These are phyloP conservation scores for Hemicentrotus pulcherrimus DNA, from an alignment of 35 echinoderm and acorn worm genomes.

Conservation along the genomic window DNA sequence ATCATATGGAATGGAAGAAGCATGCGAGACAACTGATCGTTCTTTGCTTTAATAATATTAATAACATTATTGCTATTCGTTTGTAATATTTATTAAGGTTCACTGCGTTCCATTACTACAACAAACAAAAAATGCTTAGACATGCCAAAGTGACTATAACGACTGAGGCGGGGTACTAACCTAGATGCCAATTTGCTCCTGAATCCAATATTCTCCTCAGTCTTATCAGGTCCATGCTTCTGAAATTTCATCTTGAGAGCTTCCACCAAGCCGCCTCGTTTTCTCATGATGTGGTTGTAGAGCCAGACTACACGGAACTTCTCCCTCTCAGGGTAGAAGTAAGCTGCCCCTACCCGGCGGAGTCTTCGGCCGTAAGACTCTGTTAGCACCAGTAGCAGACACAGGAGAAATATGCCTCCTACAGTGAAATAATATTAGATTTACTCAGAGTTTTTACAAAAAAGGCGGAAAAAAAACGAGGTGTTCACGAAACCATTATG, in stretches of 20 bases:
- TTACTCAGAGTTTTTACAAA: too few relatives aligned
- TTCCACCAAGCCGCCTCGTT: constrained; percentile 70
- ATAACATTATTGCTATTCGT: too few relatives aligned
- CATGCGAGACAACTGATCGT: too few relatives aligned
- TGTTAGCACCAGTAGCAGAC: constrained; percentile 68
- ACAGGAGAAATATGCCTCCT: constrained; percentile 71
- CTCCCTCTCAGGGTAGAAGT: constrained; percentile 85
- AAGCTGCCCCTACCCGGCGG: constrained; percentile 63
- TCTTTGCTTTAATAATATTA: too few relatives aligned
- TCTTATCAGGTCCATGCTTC: background rate
- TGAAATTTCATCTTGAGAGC: constrained; percentile 60
- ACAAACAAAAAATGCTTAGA: too few relatives aligned
- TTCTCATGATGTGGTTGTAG: constrained; percentile 79
- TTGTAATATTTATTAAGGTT: too few relatives aligned
- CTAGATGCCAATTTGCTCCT: constrained; percentile 69
- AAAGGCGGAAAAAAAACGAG: too few relatives aligned
- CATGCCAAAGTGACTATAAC: too few relatives aligned
- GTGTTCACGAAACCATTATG: too few relatives aligned
- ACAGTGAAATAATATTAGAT: too few relatives aligned
- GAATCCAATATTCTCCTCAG: constrained; percentile 57
- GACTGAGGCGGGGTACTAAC: constrained; percentile 47
- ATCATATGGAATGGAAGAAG: too few relatives aligned
- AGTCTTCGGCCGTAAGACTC: constrained; percentile 91
- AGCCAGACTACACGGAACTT: constrained; percentile 73
- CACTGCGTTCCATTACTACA: too few relatives aligned